These are phyloP conservation scores for Rhinella marina DNA, from an alignment of 2,797 vertebrate genomes.

Conservation along the genomic window DNA sequence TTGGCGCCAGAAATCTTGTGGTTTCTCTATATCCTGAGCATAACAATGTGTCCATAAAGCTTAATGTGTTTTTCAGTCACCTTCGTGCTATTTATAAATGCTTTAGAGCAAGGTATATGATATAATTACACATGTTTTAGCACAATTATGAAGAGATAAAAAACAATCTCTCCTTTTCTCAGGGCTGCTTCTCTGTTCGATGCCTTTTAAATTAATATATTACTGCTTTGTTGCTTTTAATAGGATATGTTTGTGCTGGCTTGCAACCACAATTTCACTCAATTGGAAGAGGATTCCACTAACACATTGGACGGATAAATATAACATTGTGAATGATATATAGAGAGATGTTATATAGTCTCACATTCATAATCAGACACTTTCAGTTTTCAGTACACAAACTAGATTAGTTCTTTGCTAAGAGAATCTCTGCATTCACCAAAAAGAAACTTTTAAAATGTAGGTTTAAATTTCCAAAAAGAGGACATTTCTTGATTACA, in stretches of 20 bases:
- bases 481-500: too few relatives aligned
- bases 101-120: conserved; percentile 34
- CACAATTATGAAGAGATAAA: conserved; percentile 31
- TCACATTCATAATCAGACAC: background rate
- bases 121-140: conserved; percentile 49
- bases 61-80: conserved; percentile 55
- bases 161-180: conserved; percentile 20
- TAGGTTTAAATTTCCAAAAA: too few relatives aligned
- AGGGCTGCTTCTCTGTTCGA: background rate
- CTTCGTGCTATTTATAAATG: conserved; percentile 42
- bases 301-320: conserved; percentile 23
- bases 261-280: conserved; percentile 27
- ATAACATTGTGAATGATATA: background rate
- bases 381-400: background rate
- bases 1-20: conserved; percentile 46
- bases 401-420: background rate
- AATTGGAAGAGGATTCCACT: conserved; percentile 26
- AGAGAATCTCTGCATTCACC: background rate
- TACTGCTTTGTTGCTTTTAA: conserved; percentile 29
- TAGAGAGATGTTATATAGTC: background rate
- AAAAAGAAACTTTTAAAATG: background rate
- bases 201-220: conserved; percentile 24
- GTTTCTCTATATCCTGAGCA: conserved; percentile 43
- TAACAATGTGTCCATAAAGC: conserved; percentile 38
- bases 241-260: background rate